phyloP scores from a whole-genome alignment of 2,113 vertebrate genomes.

The Parotia lawesii region DNA sequence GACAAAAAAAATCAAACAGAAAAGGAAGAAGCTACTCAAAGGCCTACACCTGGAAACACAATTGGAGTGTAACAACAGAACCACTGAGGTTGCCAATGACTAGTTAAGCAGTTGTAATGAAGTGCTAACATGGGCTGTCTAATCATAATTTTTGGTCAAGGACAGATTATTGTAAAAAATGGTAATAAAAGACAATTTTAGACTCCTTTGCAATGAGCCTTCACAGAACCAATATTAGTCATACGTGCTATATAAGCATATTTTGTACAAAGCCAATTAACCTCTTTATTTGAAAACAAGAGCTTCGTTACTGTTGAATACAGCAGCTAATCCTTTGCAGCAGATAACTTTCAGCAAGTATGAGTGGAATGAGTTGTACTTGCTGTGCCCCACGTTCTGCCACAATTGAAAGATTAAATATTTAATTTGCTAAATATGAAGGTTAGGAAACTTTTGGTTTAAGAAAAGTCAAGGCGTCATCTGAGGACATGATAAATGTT shows the following conservation, averaged over 20 bases:
- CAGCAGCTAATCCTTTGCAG: slow-evolving; percentile 68
- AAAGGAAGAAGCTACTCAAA: not conserved
- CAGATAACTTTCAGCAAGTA: slow-evolving; percentile 55
- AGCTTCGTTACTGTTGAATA: slow-evolving; percentile 59
- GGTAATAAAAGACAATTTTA: slow-evolving; percentile 68
- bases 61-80: not conserved
- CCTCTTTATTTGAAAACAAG: slow-evolving; percentile 77
- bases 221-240: slow-evolving; percentile 71
- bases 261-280: slow-evolving; percentile 74
- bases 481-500: not conserved
- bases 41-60: not conserved
- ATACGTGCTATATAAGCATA: slow-evolving; percentile 45
- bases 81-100: not conserved
- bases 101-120: slow-evolving; percentile 36
- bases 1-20: not conserved
- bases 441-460: not conserved
- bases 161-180: slow-evolving; percentile 68
- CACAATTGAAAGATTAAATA: slow-evolving; percentile 68
- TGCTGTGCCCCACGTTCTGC: slow-evolving; percentile 22
- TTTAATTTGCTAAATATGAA: slow-evolving; percentile 66
- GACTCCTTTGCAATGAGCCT: slow-evolving; percentile 44
- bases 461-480: not conserved
- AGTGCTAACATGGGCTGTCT: slow-evolving; percentile 13
- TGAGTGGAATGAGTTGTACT: slow-evolving; percentile 51
- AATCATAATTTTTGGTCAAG: slow-evolving; percentile 67